These are phyloP conservation scores for Sinonovacula constricta DNA, from an alignment of 1,140 invertebrate genomes.

Conservation along the genomic window DNA sequence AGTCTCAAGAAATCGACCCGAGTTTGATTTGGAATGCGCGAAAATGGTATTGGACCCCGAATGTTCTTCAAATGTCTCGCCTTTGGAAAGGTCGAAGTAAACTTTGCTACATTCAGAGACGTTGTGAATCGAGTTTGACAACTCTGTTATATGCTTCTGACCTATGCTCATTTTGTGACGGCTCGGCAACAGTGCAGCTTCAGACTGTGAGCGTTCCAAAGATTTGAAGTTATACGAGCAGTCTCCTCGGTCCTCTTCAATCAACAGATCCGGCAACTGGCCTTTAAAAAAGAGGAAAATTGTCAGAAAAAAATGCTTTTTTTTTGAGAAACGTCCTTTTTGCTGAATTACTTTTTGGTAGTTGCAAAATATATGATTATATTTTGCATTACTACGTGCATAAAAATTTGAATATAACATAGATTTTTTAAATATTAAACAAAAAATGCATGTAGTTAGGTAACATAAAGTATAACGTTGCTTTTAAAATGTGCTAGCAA, in stretches of 20 bases:
- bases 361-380: too few relatives aligned
- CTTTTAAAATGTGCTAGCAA: too few relatives aligned
- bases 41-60: slow-evolving; percentile 37
- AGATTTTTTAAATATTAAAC: too few relatives aligned
- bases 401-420: too few relatives aligned
- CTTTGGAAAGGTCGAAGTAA: slow-evolving; percentile 48
- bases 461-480: too few relatives aligned
- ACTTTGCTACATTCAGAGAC: slow-evolving; percentile 49
- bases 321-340: too few relatives aligned
- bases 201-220: slow-evolving; percentile 69
- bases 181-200: slow-evolving; percentile 58
- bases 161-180: slow-evolving; percentile 18
- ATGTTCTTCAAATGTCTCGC: slow-evolving; percentile 52
- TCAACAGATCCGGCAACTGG: slow-evolving; percentile 41
- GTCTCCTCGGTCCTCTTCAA: slow-evolving; percentile 36
- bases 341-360: too few relatives aligned
- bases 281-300: slow-evolving; percentile 5
- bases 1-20: slow-evolving; percentile 46
- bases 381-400: too few relatives aligned
- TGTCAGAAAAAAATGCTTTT: too few relatives aligned
- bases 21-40: slow-evolving; percentile 46
- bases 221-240: slow-evolving; percentile 49
- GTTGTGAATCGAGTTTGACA: slow-evolving; percentile 12
- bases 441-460: too few relatives aligned
- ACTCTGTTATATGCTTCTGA: slow-evolving; percentile 25